A percentile compares a stretch with the other conserved stretches of the same genome.
Conservation (phyloP, 2,797 vertebrate species). For the Intellagama lesueurii region DNA sequence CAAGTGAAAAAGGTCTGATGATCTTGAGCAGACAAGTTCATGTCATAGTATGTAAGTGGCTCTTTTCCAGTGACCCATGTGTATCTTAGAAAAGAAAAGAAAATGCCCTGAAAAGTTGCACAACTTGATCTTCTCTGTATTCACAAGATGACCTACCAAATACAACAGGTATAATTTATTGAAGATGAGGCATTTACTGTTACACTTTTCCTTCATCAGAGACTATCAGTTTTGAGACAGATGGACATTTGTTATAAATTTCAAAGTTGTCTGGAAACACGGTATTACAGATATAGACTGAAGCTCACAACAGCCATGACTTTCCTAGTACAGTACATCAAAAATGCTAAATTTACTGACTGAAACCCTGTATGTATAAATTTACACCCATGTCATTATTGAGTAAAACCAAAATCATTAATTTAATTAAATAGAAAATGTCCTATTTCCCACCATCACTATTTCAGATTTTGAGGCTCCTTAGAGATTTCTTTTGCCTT, state of each 20-base stretch:
- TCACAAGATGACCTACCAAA: no score
- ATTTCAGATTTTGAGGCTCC: no score
- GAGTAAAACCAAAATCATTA: no score
- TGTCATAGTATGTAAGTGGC: conserved; percentile 97
- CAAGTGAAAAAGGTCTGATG: conserved; percentile 98
- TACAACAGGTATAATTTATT: background rate
- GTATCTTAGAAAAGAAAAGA: conserved; percentile 81
- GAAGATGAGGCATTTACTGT: background rate
- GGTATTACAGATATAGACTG: background rate
- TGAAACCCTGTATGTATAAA: no score
- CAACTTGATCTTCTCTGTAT: background rate
- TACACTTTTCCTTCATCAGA: background rate
- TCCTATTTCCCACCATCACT: no score
- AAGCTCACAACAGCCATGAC: background rate
- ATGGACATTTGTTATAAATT: background rate
- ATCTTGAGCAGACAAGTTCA: conserved; percentile 99
- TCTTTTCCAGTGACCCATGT: conserved; percentile 99
- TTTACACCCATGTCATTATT: no score
- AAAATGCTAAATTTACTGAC: no score
- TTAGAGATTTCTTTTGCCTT: no score
- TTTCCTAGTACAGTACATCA: background rate
- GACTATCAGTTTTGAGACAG: background rate
- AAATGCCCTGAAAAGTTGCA: no score
- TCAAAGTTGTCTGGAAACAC: background rate
- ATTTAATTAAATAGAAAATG: no score